Percentiles rank a stretch among this genome's conserved stretches.
phyloP scores from a whole-genome alignment of 2,113 vertebrate species.

The Copsychus sechellarum region DNA sequence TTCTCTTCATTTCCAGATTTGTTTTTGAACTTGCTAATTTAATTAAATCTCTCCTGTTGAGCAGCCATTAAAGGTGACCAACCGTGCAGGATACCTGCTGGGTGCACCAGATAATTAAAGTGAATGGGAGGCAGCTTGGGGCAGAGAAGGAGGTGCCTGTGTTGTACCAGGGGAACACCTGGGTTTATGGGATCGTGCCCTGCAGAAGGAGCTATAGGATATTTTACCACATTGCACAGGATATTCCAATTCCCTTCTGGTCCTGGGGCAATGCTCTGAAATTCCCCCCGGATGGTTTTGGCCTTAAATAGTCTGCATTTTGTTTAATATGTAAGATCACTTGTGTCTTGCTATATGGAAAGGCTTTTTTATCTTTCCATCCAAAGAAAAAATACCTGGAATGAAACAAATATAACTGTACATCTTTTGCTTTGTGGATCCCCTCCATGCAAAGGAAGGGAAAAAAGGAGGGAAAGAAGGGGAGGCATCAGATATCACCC shows the following conservation, averaged over 20 bases:
- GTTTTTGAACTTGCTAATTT: conserved; percentile 69
- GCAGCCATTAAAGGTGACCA: conserved; percentile 73
- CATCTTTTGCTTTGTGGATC: not conserved
- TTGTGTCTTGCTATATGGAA: not conserved
- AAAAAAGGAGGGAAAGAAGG: not conserved
- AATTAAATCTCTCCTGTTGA: conserved; percentile 79
- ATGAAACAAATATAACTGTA: not conserved
- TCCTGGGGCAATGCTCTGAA: not conserved
- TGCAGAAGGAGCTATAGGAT: not conserved
- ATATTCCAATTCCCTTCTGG: not conserved
- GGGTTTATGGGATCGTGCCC: not conserved
- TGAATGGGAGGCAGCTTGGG: not conserved
- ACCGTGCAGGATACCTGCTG: conserved; percentile 69
- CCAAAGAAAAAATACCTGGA: not conserved
- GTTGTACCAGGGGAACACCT: not conserved
- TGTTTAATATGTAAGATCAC: not conserved
- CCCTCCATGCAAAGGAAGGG: not conserved
- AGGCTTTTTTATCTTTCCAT: not conserved
- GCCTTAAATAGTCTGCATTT: not conserved
- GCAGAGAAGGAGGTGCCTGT: not conserved
- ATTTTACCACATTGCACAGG: not conserved
- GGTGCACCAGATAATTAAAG: conserved; percentile 67
- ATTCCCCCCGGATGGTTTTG: not conserved
- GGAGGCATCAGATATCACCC: not conserved
- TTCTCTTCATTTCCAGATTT: conserved; percentile 41